phyloP scores from a whole-genome alignment of 92 coral and sea anemone genomes.

The Porites evermanni region DNA sequence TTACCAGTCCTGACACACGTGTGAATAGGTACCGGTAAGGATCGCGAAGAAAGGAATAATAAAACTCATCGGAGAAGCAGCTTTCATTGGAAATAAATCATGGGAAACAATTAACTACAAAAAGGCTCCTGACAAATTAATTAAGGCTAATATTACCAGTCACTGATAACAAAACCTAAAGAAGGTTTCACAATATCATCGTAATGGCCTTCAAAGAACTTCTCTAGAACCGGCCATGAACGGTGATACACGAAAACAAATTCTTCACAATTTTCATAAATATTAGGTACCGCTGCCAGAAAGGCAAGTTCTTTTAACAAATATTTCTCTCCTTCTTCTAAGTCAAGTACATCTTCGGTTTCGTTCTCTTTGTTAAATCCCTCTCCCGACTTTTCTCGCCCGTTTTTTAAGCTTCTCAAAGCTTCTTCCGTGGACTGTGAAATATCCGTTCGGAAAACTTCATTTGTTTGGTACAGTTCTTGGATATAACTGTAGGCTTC shows the following conservation, averaged over 20 bases:
- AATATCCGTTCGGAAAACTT: constrained; percentile 70
- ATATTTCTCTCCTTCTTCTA: constrained; percentile 85
- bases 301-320: constrained; percentile 81
- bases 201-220: constrained; percentile 71
- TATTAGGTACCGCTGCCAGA: constrained; percentile 56
- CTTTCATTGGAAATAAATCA: no score
- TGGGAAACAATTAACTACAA: no score
- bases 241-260: constrained; percentile 90
- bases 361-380: constrained; percentile 11
- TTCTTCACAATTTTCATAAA: constrained; percentile 67
- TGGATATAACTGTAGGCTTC: constrained; percentile 62
- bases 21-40: no score
- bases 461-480: constrained; percentile 69
- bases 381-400: constrained; percentile 59
- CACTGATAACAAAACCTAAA: constrained; percentile 67
- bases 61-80: no score
- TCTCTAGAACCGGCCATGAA: constrained; percentile 83
- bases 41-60: no score
- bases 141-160: neutral
- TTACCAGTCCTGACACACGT: no score
- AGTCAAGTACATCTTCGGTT: constrained; percentile 34
- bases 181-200: constrained; percentile 65
- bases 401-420: constrained; percentile 61
- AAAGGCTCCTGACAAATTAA: neutral
- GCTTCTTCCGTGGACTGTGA: constrained; percentile 70